Conservation (phyloP, 2,888 invertebrate genomes). For the Drosophila mimica region DNA sequence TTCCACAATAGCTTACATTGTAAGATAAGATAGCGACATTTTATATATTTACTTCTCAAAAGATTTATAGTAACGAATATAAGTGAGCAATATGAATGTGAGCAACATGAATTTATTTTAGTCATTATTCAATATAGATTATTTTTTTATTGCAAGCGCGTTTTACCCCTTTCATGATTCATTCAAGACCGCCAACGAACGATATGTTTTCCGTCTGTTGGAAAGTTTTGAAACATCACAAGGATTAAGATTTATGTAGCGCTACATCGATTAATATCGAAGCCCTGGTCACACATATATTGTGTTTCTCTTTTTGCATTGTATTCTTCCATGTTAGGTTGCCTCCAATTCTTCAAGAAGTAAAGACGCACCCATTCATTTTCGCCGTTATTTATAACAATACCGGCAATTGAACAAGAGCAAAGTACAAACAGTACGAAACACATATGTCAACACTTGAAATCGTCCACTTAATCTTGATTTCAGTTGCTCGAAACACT, state of each 20-base stretch:
- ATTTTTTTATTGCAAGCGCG: neutral
- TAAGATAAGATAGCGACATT: neutral
- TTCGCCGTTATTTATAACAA: too few relatives aligned
- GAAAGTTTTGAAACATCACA: too few relatives aligned
- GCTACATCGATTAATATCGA: too few relatives aligned
- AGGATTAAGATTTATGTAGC: too few relatives aligned
- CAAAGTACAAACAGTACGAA: neutral
- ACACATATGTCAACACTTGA: slow-evolving; percentile 4
- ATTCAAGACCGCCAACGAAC: neutral
- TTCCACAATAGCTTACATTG: neutral
- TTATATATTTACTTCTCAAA: neutral
- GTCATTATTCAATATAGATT: neutral
- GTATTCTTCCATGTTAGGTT: neutral
- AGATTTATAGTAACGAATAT: neutral
- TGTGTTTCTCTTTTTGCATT: neutral
- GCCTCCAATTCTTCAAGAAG: neutral
- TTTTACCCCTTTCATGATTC: neutral
- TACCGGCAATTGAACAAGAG: neutral
- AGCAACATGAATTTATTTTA: neutral
- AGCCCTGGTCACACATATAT: too few relatives aligned
- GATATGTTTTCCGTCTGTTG: too few relatives aligned
- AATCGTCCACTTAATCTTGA: slow-evolving; percentile 4
- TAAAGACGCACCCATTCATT: too few relatives aligned
- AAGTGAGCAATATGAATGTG: neutral
- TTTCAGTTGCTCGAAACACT: neutral